Percentiles rank a stretch among this genome's conserved stretches.
These are phyloP conservation scores for Catharus minimus DNA, from an alignment of 2,113 vertebrate species.

Conservation along the genomic window DNA sequence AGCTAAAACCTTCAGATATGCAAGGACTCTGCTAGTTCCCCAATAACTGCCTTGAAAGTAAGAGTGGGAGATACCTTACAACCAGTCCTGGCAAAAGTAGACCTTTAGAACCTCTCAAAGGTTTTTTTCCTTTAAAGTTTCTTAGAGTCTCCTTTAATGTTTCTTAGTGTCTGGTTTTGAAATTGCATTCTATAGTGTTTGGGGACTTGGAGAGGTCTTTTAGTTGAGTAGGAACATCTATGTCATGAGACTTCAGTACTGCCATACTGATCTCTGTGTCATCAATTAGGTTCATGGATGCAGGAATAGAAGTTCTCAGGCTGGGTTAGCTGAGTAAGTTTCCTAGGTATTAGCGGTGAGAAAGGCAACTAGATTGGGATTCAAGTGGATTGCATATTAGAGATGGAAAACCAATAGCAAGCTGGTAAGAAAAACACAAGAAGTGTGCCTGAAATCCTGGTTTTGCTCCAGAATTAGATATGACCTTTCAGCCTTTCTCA, in stretches of 20 bases:
- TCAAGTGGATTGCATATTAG: neutral
- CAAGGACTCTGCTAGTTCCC: neutral
- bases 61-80: neutral
- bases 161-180: neutral
- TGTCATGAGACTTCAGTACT: neutral
- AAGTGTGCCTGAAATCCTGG: neutral
- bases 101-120: neutral
- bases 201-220: neutral
- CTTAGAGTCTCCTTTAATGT: neutral
- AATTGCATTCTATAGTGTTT: neutral
- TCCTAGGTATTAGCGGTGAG: neutral
- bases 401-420: neutral
- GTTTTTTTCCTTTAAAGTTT: neutral
- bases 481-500: neutral
- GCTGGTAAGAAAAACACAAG: neutral
- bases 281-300: neutral
- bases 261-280: neutral
- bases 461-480: neutral
- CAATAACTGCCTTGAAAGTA: neutral
- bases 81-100: neutral
- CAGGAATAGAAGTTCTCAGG: neutral
- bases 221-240: neutral
- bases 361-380: neutral
- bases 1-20: neutral
- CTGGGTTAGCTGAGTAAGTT: neutral